These are phyloP conservation scores for Gouania willdenowi DNA, from an alignment of 2,797 vertebrate species.

Conservation along the genomic window DNA sequence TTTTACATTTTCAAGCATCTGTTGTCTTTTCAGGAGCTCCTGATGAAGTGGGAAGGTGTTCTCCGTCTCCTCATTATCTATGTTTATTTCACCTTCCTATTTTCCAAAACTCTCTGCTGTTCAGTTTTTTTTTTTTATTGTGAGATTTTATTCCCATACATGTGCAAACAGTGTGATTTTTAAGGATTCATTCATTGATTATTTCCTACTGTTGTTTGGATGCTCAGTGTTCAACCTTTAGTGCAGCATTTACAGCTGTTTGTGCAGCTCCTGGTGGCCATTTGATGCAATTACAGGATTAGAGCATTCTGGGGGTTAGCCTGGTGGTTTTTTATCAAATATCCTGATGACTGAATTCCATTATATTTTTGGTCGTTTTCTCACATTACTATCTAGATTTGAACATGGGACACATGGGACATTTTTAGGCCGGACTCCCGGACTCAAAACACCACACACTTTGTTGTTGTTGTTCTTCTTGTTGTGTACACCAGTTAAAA, in stretches of 20 bases:
- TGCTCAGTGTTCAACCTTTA: slow-evolving; percentile 70
- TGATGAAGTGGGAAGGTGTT: slow-evolving; percentile 80
- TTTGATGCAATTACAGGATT: slow-evolving; percentile 83
- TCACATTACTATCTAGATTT: slow-evolving; percentile 66
- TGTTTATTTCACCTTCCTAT: slow-evolving; percentile 77
- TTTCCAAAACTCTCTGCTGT: slow-evolving; percentile 80
- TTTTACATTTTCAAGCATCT: slow-evolving; percentile 81
- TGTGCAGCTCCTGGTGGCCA: slow-evolving; percentile 85
- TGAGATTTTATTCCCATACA: no score
- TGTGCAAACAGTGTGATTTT: no score
- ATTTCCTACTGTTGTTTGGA: no score
- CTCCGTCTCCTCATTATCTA: slow-evolving; percentile 75
- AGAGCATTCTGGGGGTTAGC: slow-evolving; percentile 83
- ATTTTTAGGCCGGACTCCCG: slow-evolving; percentile 11
- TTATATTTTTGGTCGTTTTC: slow-evolving; percentile 79
- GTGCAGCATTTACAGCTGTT: slow-evolving; percentile 85
- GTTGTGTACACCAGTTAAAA: no score
- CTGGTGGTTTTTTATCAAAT: no score
- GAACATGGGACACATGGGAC: slow-evolving; percentile 58
- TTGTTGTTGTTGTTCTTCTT: no score
- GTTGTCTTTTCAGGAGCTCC: slow-evolving; percentile 79
- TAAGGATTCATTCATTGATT: no score
- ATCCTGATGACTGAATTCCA: no score
- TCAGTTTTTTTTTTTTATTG: slow-evolving; percentile 53
- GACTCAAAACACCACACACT: background rate